Evolutionary conservation across 2,888 invertebrate genomes (phyloP).

Genomic region (Plebejus melissa): DNA sequence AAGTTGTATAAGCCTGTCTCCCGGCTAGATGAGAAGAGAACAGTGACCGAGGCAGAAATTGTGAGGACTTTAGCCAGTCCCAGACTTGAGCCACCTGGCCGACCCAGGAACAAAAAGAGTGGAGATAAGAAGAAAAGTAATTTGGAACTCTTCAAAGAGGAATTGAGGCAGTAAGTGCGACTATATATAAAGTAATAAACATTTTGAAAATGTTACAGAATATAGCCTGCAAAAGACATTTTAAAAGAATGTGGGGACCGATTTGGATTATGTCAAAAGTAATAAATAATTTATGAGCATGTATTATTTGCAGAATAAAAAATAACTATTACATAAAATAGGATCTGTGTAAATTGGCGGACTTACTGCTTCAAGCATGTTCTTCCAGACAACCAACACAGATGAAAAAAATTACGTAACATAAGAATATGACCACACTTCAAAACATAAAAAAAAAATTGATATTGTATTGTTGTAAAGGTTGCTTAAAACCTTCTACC

Average conservation of each 20-base stretch:
- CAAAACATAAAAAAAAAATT: no score
- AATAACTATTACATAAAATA: no score
- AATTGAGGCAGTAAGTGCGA: constrained; percentile 89
- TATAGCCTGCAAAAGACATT: no score
- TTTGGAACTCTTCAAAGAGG: constrained; percentile 98
- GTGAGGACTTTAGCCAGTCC: constrained; percentile 78
- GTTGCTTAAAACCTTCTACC: no score
- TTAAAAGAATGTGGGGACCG: background rate
- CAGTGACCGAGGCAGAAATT: constrained; percentile 52
- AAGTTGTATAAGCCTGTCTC: constrained; percentile 96
- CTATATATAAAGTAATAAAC: background rate
- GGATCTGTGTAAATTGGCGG: no score
- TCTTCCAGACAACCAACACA: no score
- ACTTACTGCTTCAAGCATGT: no score
- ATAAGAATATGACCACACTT: no score
- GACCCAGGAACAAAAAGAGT: constrained; percentile 53
- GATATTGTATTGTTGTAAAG: no score
- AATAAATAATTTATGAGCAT: background rate
- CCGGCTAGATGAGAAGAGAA: constrained; percentile 80
- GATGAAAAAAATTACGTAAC: no score
- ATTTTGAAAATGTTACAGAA: background rate
- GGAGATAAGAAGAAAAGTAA: constrained; percentile 96
- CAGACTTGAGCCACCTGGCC: constrained; percentile 49
- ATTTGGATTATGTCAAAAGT: background rate
- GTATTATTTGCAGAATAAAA: no score